phyloP scores from a whole-genome alignment of 1,140 invertebrate genomes.

The Lordiphosa stackelbergi region DNA sequence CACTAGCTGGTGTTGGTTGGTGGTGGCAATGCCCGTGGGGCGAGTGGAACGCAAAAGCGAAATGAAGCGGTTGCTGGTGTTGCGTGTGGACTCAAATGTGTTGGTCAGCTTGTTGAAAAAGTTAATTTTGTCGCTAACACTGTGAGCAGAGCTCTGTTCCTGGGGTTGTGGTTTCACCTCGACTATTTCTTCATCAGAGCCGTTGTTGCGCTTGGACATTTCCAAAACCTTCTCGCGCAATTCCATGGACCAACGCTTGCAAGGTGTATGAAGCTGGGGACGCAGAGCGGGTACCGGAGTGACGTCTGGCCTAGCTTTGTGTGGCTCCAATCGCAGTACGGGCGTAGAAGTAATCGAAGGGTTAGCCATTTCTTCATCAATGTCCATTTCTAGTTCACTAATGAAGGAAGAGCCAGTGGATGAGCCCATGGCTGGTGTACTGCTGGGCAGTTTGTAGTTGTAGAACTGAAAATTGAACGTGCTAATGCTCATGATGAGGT shows the following conservation, averaged over 20 bases:
- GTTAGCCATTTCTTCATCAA: constrained; percentile 45
- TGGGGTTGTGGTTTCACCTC: constrained; percentile 4
- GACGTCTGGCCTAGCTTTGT: constrained; percentile 14
- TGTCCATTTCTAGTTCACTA: constrained; percentile 71
- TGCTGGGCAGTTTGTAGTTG: constrained; percentile 54
- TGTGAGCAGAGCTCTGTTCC: constrained; percentile 20
- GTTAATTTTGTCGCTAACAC: constrained; percentile 67
- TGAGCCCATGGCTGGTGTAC: constrained; percentile 12
- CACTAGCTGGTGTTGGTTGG: constrained; percentile 17
- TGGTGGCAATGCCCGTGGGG: constrained; percentile 42
- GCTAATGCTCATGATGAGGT: constrained; percentile 60
- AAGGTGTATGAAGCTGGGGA: constrained; percentile 50
- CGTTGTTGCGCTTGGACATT: constrained; percentile 66
- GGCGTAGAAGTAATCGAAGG: constrained; percentile 48
- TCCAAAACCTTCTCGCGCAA: constrained; percentile 63
- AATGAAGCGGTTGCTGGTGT: constrained; percentile 52
- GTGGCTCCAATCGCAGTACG: constrained; percentile 43
- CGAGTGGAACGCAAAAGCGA: constrained; percentile 55
- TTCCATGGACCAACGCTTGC: constrained; percentile 65
- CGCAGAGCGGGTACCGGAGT: constrained; percentile 28
- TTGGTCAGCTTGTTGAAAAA: constrained; percentile 71
- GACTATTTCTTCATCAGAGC: constrained; percentile 24
- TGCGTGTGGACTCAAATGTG: constrained; percentile 48
- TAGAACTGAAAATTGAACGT: constrained; percentile 69
- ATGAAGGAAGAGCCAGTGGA: constrained; percentile 25